Conservation (phyloP, 2,888 invertebrate species). For the Dendrolimus houi region DNA sequence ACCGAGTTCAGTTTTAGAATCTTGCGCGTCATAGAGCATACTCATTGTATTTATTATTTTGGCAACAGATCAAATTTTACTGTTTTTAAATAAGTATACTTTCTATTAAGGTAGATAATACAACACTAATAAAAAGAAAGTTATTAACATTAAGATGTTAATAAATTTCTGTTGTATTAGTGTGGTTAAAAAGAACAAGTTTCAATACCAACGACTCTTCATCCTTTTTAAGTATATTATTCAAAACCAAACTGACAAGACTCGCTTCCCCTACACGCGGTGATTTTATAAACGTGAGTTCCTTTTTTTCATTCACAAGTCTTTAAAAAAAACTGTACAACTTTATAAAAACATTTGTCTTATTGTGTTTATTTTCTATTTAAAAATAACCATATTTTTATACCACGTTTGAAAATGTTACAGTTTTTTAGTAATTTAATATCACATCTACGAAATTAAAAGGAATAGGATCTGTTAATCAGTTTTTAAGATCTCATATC, state of each 20-base stretch:
- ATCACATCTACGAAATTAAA: no score
- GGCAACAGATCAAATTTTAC: not conserved
- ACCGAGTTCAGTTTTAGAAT: not conserved
- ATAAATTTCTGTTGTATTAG: not conserved
- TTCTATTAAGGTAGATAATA: not conserved
- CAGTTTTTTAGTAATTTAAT: no score
- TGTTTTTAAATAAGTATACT: not conserved
- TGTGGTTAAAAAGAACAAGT: not conserved
- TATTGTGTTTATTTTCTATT: no score
- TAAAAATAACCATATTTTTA: no score
- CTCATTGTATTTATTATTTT: not conserved
- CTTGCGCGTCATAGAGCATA: not conserved
- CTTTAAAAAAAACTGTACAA: no score
- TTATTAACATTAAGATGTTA: not conserved
- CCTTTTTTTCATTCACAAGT: no score
- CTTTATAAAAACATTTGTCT: no score
- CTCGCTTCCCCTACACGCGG: constrained; percentile 21
- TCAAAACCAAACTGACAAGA: constrained; percentile 19
- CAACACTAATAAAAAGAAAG: no score
- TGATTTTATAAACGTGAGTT: not conserved
- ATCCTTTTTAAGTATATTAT: not conserved
- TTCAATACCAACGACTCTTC: not conserved
- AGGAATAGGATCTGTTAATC: no score
- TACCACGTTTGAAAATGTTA: no score
- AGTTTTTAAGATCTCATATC: no score